Percentiles rank a stretch among this genome's conserved stretches.
These are phyloP conservation scores for Onychostruthus taczanowskii DNA, from an alignment of 2,113 vertebrate species.

Conservation along the genomic window DNA sequence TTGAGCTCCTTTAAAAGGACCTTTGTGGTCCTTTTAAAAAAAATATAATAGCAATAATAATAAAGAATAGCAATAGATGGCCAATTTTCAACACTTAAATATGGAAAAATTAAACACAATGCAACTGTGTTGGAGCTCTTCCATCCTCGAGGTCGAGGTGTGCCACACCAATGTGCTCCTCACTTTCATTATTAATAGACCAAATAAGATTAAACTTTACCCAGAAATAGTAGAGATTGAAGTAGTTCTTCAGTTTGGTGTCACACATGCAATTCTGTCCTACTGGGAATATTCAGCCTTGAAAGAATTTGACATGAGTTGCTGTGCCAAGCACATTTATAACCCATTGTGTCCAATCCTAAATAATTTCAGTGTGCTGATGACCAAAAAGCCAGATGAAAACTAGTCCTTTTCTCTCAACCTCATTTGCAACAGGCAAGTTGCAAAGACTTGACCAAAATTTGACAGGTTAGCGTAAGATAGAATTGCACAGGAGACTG, in stretches of 20 bases:
- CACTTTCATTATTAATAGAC: not conserved
- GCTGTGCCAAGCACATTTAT: not conserved
- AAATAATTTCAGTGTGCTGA: not conserved
- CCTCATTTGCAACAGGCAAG: not conserved
- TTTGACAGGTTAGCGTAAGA: not conserved
- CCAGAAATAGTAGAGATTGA: not conserved
- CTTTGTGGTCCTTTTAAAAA: not conserved
- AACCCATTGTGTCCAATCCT: not conserved
- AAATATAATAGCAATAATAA: not conserved
- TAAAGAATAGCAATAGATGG: not conserved
- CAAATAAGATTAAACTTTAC: not conserved
- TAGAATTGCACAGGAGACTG: not conserved
- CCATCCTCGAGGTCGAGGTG: not conserved
- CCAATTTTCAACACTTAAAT: not conserved
- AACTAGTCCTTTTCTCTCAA: not conserved
- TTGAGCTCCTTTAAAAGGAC: too few species aligned
- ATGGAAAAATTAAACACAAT: not conserved
- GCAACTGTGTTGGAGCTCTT: not conserved
- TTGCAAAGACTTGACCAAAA: not conserved
- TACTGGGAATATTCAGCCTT: not conserved
- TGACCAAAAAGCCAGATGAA: not conserved
- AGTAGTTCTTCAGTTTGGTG: not conserved
- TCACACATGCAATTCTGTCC: not conserved
- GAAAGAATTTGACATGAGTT: not conserved
- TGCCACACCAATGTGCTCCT: not conserved